These are phyloP conservation scores for Chloroceryle inda DNA, from an alignment of 2,797 vertebrate species.

Conservation along the genomic window DNA sequence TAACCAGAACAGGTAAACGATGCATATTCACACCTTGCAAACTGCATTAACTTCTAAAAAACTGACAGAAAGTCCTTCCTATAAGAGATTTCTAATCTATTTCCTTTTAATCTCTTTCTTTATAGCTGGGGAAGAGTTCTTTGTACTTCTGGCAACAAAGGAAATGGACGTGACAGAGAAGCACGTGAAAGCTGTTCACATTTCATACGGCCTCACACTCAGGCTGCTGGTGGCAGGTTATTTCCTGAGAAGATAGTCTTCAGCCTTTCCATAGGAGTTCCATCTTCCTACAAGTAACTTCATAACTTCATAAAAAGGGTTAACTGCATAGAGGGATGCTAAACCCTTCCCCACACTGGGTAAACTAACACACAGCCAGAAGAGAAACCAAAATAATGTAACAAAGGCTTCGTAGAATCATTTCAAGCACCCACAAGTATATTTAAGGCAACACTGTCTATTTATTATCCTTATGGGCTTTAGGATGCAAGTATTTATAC, in stretches of 20 bases:
- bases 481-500: background rate
- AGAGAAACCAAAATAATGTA: rapidly evolving
- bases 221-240: background rate
- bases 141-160: slow-evolving; percentile 50
- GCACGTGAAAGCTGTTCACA: slow-evolving; percentile 27
- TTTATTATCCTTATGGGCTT: background rate
- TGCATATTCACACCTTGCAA: background rate
- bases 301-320: background rate
- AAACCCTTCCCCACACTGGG: background rate
- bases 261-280: background rate
- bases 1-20: background rate
- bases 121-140: slow-evolving; percentile 7
- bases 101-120: slow-evolving; percentile 33
- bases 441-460: background rate
- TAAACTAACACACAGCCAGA: background rate
- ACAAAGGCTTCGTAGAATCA: background rate
- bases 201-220: background rate
- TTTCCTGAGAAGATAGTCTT: background rate
- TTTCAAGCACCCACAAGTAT: background rate
- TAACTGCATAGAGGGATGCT: background rate
- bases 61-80: background rate
- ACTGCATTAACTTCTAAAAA: background rate
- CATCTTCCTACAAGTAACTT: background rate
- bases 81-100: slow-evolving; percentile 30
- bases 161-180: slow-evolving; percentile 49